Evolutionary conservation across 1,140 invertebrate genomes (phyloP).

Genomic region (Psilanteris sp.): DNA sequence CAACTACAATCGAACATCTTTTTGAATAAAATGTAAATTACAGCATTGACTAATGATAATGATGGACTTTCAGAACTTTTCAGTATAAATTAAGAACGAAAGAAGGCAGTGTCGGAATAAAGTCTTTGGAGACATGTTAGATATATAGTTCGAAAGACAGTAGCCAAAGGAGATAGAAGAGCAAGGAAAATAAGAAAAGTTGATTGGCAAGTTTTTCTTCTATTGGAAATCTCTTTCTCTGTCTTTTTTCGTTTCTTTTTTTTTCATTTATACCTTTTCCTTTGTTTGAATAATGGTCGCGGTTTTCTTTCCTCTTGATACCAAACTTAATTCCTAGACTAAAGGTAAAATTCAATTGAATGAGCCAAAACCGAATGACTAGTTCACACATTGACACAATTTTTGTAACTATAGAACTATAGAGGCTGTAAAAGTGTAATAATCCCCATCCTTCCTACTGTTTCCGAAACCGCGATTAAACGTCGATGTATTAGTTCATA

Average conservation of each 20-base stretch:
- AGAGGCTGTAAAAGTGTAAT: constrained; percentile 34
- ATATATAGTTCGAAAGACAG: constrained; percentile 33
- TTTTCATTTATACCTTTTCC: constrained; percentile 2
- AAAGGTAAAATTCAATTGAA: constrained; percentile 49
- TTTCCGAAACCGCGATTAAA: constrained; percentile 25
- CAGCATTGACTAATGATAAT: constrained; percentile 57
- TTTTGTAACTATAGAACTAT: neutral
- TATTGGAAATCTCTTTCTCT: constrained; percentile 17
- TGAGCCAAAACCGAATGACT: constrained; percentile 36
- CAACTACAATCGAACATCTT: constrained; percentile 26
- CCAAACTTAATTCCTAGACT: constrained; percentile 30
- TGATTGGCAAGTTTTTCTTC: constrained; percentile 47
- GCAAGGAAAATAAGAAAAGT: constrained; percentile 21
- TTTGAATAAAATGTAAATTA: constrained; percentile 56
- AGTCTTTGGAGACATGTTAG: constrained; percentile 20
- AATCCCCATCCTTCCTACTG: constrained; percentile 9
- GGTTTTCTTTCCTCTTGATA: constrained; percentile 6
- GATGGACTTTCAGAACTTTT: constrained; percentile 49
- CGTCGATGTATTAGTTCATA: constrained; percentile 43
- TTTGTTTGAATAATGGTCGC: constrained; percentile 44
- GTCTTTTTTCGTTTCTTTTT: neutral
- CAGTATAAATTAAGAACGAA: constrained; percentile 52
- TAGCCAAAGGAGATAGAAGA: constrained; percentile 34
- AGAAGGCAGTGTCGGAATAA: constrained; percentile 48
- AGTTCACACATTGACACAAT: neutral